These are phyloP conservation scores for Huso huso DNA, from an alignment of 2,797 vertebrate species.

Conservation along the genomic window DNA sequence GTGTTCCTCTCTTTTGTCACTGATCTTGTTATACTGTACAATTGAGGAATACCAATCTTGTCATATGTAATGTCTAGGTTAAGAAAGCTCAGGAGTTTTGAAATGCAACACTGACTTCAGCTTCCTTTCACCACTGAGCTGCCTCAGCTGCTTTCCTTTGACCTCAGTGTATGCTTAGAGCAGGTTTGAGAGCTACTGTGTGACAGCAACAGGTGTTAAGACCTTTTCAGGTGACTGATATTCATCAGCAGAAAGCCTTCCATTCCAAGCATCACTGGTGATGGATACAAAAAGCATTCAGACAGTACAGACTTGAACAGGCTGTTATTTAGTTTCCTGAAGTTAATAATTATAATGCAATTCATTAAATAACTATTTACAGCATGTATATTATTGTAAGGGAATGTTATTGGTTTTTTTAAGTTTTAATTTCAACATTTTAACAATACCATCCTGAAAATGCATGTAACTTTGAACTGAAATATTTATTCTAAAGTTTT, in stretches of 20 bases:
- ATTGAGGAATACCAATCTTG: neutral
- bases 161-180: neutral
- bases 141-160: neutral
- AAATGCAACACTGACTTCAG: neutral
- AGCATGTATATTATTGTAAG: too few species aligned
- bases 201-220: neutral
- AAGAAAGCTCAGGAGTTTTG: neutral
- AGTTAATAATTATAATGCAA: too few species aligned
- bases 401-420: too few species aligned
- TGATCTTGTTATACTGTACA: neutral
- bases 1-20: too few species aligned
- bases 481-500: too few species aligned
- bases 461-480: too few species aligned
- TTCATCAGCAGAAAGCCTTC: neutral
- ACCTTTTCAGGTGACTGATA: neutral
- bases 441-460: too few species aligned
- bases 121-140: neutral
- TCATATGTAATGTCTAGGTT: neutral
- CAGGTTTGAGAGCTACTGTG: neutral
- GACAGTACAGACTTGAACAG: neutral
- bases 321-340: too few species aligned
- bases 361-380: too few species aligned
- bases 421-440: too few species aligned
- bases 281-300: slow-evolving; percentile 5
- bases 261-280: too few species aligned